These are phyloP conservation scores for Dendropsophus ebraccatus DNA, from an alignment of 2,113 vertebrate genomes.

Conservation along the genomic window DNA sequence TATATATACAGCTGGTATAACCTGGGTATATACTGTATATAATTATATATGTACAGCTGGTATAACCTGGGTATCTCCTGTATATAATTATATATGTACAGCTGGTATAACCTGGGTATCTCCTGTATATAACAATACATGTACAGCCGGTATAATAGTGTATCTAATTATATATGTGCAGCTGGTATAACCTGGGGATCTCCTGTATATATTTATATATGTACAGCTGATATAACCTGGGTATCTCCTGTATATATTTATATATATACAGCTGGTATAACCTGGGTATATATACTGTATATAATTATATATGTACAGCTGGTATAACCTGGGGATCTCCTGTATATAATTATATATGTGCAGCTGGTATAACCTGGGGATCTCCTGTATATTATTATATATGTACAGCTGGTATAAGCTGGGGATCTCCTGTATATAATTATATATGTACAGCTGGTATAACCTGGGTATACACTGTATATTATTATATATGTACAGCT, in stretches of 20 bases:
- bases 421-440: background rate
- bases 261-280: background rate
- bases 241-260: background rate
- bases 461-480: background rate
- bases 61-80: background rate
- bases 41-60: background rate
- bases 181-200: too few species aligned
- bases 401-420: background rate
- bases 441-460: background rate
- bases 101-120: too few species aligned
- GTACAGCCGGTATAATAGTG: too few species aligned
- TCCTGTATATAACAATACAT: too few species aligned
- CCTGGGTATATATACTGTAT: background rate
- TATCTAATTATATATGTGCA: too few species aligned
- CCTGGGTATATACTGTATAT: background rate
- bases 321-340: background rate
- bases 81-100: background rate
- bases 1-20: background rate
- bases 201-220: background rate
- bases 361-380: background rate
- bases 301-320: background rate
- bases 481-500: background rate
- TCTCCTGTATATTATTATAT: background rate
- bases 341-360: background rate
- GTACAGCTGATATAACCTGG: background rate